A percentile compares a stretch with the other conserved stretches of the same genome.
Evolutionary conservation across 2,113 vertebrate species (phyloP).

Genomic region (Mellivora capensis): DNA sequence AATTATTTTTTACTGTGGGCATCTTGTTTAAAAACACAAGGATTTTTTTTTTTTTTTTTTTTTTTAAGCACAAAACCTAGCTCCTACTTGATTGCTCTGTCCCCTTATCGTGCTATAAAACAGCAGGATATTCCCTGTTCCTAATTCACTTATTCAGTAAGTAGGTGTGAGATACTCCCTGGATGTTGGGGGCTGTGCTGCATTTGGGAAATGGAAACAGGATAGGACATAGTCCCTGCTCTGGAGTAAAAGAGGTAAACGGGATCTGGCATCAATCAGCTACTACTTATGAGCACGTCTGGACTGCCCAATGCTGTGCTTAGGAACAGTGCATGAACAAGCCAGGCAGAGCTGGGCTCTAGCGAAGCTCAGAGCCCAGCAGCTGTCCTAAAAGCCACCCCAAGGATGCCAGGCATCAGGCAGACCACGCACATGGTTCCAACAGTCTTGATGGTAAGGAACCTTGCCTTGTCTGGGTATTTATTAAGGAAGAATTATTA

Average conservation of each 20-base stretch:
- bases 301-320: too few relatives aligned
- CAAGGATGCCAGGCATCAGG: neutral
- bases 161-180: neutral
- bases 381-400: too few relatives aligned
- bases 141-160: neutral
- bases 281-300: neutral
- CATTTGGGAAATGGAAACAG: neutral
- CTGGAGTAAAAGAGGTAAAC: neutral
- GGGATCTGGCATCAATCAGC: neutral
- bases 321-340: neutral
- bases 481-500: neutral
- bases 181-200: neutral
- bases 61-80: neutral
- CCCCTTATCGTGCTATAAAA: neutral
- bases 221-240: too few relatives aligned
- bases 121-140: neutral
- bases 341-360: neutral
- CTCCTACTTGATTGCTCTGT: neutral
- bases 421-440: fast-evolving
- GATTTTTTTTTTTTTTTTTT: neutral
- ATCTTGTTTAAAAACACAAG: neutral
- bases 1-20: neutral
- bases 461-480: neutral
- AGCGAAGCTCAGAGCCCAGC: neutral
- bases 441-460: neutral